Evolutionary conservation across 1,140 invertebrate genomes (phyloP), one percentile per base, ranked within the genome.

Genomic region (Acarapis woodi): DNA sequence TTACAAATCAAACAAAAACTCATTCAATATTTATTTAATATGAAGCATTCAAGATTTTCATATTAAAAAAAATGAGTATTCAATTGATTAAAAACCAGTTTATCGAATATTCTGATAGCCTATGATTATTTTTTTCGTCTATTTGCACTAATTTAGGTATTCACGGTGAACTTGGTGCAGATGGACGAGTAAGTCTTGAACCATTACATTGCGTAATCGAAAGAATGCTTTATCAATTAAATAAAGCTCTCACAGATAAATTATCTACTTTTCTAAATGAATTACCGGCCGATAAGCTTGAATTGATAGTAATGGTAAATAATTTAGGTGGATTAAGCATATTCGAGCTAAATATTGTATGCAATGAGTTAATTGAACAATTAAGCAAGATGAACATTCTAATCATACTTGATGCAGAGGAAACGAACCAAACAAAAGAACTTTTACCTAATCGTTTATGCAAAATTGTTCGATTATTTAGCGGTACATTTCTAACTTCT

Each of bases 121-220:
- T n/a, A n/a, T n/a, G n/a, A n/a, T n/a, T n/a, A n/a, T n/a, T n/a
- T n/a, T n/a, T n/a, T n/a, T n/a, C n/a, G n/a, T n/a, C n/a, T n/a
- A n/a, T n/a, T n/a, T n/a, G n/a, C n/a, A n/a, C n/a, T n/a, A n/a
- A n/a, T n/a, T n/a, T n/a, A n/a, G 78, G 78, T 35, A 46, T 80
- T 33, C 77, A 83, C 52, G 78, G 77, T 1, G 78, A 85, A 56
- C 69, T 72, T n/a, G 78, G 78, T 16, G 67, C 73, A n/a, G n/a
- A n/a, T 10, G 60, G 63, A 41, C 65, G 67, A 48, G 56, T 66
- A 18, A 66, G 70, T 50, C 59, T 73, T 44, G 54, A 46, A 10
- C 46, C 56, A 40, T 54, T 58, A 3, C 46, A 51, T 24, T 54
- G 62, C 37, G 47, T 56, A 9, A 53, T 63, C 1, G 42, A 43